Evolutionary conservation across 1,140 invertebrate genomes (phyloP), one percentile per base, ranked within the genome.

Genomic region (Aphis gossypii): DNA sequence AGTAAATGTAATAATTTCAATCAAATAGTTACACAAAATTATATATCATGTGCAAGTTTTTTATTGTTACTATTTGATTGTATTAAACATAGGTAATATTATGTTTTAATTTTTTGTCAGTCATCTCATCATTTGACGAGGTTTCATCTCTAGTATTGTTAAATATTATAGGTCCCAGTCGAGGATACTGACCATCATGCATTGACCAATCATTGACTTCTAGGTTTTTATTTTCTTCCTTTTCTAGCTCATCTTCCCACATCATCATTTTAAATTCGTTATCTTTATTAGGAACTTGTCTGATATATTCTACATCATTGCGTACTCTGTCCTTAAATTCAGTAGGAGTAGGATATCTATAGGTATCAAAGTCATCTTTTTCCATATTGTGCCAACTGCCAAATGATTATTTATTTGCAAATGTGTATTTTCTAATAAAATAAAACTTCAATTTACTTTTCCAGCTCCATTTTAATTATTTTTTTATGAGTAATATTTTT

Each of bases 181-280:
- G 82, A 86, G 92, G 92, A 93, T 93, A 93, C 25, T 93, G 92
- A 46, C 35, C 82, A 51, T 93, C 92, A 14, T 93, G 84, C 82
- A 93, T 86, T 8, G 92, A 84, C 92, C 92, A 93, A 54, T 93
- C 92, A 38, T 93, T 51, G 0, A 86, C 91, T 30, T 92, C 82
- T n/a, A 83, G 46, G 23, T 54, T 56, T 56, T 84, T 86, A 18
- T 93, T 83, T 38, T 93, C 48, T 4, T 93, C 92, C 25, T 93
- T 86, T 38, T 38, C 23, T n/a, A 54, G 21, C 30, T 93, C 92
- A 8, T 93, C 82, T 25, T 41, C 4, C 46, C 25, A 41, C 92
- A 93, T 86, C 35, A 25, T 93, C 0, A 6, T 3, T 44, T 86
- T 93, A 38, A 93, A 93, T 84, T 93, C 92, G 41, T 30, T 54